phyloP scores from a whole-genome alignment of 1,140 invertebrate genomes.

The Tribolium castaneum region DNA sequence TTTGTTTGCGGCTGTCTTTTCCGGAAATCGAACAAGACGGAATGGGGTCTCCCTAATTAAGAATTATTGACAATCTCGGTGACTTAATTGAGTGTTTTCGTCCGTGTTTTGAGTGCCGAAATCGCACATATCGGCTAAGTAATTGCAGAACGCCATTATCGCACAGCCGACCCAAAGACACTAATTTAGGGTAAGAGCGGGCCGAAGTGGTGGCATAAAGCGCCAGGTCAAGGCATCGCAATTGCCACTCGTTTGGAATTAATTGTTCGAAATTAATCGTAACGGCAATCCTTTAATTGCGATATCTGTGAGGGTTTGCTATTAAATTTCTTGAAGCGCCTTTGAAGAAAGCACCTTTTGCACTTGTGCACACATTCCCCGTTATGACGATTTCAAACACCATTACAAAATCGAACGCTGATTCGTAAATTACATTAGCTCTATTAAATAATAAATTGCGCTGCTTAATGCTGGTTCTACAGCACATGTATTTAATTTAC shows the following conservation, averaged over 20 bases:
- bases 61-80: background rate
- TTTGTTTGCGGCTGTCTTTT: background rate
- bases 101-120: background rate
- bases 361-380: background rate
- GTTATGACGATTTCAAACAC: background rate
- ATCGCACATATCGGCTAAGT: background rate
- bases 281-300: conserved; percentile 21
- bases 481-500: background rate
- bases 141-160: conserved; percentile 16
- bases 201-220: conserved; percentile 31
- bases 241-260: conserved; percentile 33
- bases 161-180: conserved; percentile 18
- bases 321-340: conserved; percentile 1
- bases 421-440: background rate
- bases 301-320: background rate
- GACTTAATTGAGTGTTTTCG: conserved; percentile 1
- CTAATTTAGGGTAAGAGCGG: conserved; percentile 25
- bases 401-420: background rate
- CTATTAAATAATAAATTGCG: background rate
- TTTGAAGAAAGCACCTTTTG: background rate
- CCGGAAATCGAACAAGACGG: background rate
- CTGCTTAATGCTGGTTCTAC: background rate
- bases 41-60: conserved; percentile 10
- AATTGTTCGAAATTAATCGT: conserved; percentile 42
- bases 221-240: conserved; percentile 28